These are phyloP conservation scores for Nannoperca obscura DNA, from an alignment of 2,797 vertebrate genomes.

Conservation along the genomic window DNA sequence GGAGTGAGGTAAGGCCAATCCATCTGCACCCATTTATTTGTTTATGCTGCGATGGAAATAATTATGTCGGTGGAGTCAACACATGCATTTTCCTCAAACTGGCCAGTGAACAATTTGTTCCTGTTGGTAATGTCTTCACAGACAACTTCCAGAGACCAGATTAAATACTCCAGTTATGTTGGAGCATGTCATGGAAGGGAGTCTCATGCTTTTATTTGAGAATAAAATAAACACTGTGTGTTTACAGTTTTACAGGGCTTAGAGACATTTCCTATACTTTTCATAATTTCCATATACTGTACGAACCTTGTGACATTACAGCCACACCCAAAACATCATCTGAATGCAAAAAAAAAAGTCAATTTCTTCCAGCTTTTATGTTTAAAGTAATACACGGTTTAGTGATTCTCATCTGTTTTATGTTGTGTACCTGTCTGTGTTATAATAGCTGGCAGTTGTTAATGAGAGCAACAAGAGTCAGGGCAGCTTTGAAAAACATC, in stretches of 20 bases:
- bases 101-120: constrained; percentile 74
- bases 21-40: constrained; percentile 58
- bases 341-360: constrained; percentile 18
- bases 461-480: constrained; percentile 16
- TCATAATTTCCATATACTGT: constrained; percentile 67
- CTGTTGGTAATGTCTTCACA: constrained; percentile 61
- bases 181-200: constrained; percentile 16
- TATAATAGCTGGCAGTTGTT: constrained; percentile 39
- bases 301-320: constrained; percentile 17
- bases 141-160: constrained; percentile 30
- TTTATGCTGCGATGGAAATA: constrained; percentile 61
- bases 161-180: constrained; percentile 61
- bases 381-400: constrained; percentile 13
- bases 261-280: constrained; percentile 40
- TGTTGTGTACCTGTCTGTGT: constrained; percentile 17
- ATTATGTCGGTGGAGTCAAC: constrained; percentile 58
- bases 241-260: constrained; percentile 23
- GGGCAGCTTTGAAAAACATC: constrained; percentile 6
- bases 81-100: constrained; percentile 56
- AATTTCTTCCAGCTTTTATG: not conserved
- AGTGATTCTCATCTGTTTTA: constrained; percentile 1
- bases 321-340: constrained; percentile 50
- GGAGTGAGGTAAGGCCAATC: constrained; percentile 41
- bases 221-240: constrained; percentile 65
- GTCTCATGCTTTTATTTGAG: constrained; percentile 55